A percentile compares a stretch with the other conserved stretches of the same genome.
Evolutionary conservation across 2,888 invertebrate genomes (phyloP).

Genomic region (Isoperla grammatica): DNA sequence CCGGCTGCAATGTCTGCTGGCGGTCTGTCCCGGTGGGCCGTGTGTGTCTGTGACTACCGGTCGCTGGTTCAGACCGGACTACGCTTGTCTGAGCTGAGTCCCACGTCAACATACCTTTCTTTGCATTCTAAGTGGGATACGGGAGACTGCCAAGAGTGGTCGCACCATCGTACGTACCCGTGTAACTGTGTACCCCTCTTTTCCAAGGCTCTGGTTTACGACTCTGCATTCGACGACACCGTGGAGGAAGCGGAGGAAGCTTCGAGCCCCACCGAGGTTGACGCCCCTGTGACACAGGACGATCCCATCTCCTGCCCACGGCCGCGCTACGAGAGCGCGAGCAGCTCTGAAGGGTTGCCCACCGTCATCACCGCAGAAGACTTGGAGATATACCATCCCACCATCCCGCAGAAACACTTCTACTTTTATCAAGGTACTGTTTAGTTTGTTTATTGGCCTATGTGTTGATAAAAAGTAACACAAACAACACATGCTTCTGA

Average conservation of each 20-base stretch:
- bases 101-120: too few relatives aligned
- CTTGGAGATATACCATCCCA: slow-evolving; percentile 37
- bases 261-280: not conserved
- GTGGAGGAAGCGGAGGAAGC: not conserved
- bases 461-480: too few relatives aligned
- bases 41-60: slow-evolving; percentile 5
- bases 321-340: slow-evolving; percentile 37
- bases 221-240: slow-evolving; percentile 29
- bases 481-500: too few relatives aligned
- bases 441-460: too few relatives aligned
- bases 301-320: not conserved
- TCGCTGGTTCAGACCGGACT: not conserved
- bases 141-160: too few relatives aligned
- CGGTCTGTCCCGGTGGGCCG: not conserved
- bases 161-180: too few relatives aligned
- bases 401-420: slow-evolving; percentile 52
- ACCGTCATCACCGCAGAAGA: slow-evolving; percentile 39
- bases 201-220: slow-evolving; percentile 27
- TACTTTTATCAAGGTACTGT: slow-evolving; percentile 84
- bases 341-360: slow-evolving; percentile 35
- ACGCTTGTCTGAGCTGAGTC: slow-evolving; percentile 7
- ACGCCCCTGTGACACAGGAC: not conserved
- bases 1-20: not conserved
- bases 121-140: too few relatives aligned
- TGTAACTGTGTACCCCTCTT: not conserved